A percentile compares a stretch with the other conserved stretches of the same genome.
Conservation (phyloP, 2,888 invertebrate species). For the Epiblema foenella region DNA sequence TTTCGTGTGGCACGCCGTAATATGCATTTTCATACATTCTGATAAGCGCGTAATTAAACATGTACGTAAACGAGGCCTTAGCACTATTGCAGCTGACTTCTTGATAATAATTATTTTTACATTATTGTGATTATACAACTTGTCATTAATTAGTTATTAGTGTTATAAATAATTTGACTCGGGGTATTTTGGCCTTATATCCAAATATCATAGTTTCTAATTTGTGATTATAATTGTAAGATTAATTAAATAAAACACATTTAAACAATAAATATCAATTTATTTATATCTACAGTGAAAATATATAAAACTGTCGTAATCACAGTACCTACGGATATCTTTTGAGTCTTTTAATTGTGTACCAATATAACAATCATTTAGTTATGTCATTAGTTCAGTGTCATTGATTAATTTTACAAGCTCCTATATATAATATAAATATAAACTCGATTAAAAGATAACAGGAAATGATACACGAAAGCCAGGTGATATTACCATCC, state of each 20-base stretch:
- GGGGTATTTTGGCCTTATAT: neutral
- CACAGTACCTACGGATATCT: slow-evolving; percentile 26
- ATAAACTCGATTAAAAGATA: too few relatives aligned
- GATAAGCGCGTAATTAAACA: too few relatives aligned
- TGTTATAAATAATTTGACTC: neutral
- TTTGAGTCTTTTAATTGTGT: neutral
- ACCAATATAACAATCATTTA: neutral
- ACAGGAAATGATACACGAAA: too few relatives aligned
- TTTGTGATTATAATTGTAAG: slow-evolving; percentile 8
- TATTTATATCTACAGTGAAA: slow-evolving; percentile 38
- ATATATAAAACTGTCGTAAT: slow-evolving; percentile 33
- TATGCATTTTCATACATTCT: too few relatives aligned
- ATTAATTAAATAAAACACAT: slow-evolving; percentile 26
- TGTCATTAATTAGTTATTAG: neutral
- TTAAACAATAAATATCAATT: slow-evolving; percentile 40
- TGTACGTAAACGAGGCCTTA: neutral
- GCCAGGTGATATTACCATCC: too few relatives aligned
- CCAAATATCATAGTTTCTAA: neutral
- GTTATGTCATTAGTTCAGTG: neutral
- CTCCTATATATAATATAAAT: neutral
- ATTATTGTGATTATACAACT: slow-evolving; percentile 21
- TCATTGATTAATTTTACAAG: neutral
- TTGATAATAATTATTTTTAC: neutral
- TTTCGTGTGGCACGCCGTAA: too few relatives aligned
- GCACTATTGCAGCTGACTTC: neutral